Base-by-base conservation (phyloP, 2,888 invertebrate genomes). In the Xestia sexstrigata region DNA sequence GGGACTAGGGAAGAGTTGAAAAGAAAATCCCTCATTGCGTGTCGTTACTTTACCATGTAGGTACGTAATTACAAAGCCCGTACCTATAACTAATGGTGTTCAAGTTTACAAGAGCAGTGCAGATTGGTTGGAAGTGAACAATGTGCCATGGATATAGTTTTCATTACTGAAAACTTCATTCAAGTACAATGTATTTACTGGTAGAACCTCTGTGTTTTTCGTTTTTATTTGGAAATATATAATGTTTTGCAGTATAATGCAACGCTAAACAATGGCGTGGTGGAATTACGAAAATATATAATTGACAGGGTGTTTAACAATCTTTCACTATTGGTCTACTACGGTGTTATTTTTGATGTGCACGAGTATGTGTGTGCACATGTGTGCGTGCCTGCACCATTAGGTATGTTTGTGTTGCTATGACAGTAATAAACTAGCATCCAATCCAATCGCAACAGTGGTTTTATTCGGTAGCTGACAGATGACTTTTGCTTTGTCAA, bases 31-130 rank as follows among this genome's bases (percentile, higher is more conserved):
- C n/a, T n/a, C n/a, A 2, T 35, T 35, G 17, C 26, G 26, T 66
- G 26, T 60, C 20, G 26, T 69, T 49, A 65, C 42, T 55, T 58
- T 1, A 71, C 9, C 26, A 49, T 49, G 60, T 62, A 62, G 35
- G 30, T 60, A 13, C 6, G 9, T 62, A 63, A 79, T 72, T 79
- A 79, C 9, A 23, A 58, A 70, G 30, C 69, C 76, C 81, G 71
- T 67, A 70, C 75, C 69, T 67, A 70, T 72, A n/a, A 30, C 8
- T 63, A 20, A 60, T 58, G 6, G 30, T 58, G 42, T 42, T 39
- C 75, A 84, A 84, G 81, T 75, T 62, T 15, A 71, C 20, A 3
- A n/a, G 65, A 42, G 11, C 26, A 39, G 13, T n/a, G 11, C 1
- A 60, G 49, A 26, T 5, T 26, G 8, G 42, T 20, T 23, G 15